phyloP scores from a whole-genome alignment of 53 echinoderm and acorn worm genomes.

The Hippasteria phrygiana region DNA sequence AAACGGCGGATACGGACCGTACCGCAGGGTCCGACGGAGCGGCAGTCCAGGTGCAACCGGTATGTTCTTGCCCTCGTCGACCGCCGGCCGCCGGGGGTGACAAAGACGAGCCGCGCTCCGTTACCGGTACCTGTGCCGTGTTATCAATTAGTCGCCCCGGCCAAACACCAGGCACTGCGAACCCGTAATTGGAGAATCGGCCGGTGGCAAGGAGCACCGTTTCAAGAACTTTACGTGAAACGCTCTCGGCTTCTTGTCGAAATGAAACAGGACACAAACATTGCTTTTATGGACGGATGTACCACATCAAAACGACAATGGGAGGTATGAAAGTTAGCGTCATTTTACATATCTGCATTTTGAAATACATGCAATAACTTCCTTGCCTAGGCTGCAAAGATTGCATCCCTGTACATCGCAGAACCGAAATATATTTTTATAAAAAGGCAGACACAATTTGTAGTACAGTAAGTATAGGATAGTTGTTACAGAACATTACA shows the following conservation, averaged over 20 bases:
- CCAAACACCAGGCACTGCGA: not conserved
- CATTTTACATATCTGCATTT: no score
- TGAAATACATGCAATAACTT: no score
- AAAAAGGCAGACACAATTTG: no score
- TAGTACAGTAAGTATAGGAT: no score
- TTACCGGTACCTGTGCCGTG: slow-evolving; percentile 18
- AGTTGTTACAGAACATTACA: no score
- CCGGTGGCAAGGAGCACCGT: slow-evolving; percentile 12
- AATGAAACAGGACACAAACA: not conserved
- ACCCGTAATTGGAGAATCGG: not conserved
- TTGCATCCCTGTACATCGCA: no score
- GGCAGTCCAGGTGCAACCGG: slow-evolving; percentile 55
- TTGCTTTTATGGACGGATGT: no score
- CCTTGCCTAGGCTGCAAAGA: no score
- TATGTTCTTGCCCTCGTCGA: not conserved
- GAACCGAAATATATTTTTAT: no score
- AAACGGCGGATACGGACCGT: not conserved
- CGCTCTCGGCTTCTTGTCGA: not conserved
- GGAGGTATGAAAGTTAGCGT: not conserved
- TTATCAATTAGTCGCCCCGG: not conserved
- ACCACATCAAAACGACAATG: not conserved
- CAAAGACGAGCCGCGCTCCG: not conserved
- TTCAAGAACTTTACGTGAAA: not conserved
- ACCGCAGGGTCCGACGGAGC: not conserved
- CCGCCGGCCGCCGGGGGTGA: not conserved